Base-by-base conservation (phyloP, 2,888 invertebrate genomes). In the Hypsopygia costalis region DNA sequence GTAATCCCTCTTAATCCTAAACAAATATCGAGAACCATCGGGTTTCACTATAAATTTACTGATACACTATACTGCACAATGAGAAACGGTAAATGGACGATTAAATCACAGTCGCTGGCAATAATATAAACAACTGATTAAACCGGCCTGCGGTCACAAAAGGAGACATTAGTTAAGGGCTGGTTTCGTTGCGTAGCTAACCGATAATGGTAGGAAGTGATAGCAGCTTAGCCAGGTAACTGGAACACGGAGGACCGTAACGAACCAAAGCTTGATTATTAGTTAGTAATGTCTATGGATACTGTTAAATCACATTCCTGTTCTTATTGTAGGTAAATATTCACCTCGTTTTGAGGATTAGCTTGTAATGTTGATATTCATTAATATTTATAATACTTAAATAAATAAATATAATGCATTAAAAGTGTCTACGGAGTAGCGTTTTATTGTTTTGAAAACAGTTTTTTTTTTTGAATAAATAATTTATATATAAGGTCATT, bases 71-170 rank as follows among this genome's bases (percentile, higher is more conserved):
- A 30, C 36, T 30, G 21, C 22, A 85, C 81, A 85, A 81, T 79
- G 77, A 74, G 74, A 63, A 86, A 86, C 85, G 79, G 85, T 86
- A 81, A 81, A 80, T 58, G 52, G 65, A 73, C 71, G 82, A 83
- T 86, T 78, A 83, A 75, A 87, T 87, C 76, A 66, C 66, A 58
- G 63, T 87, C 76, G 68, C 66, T 58, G 63, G 76, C 75, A 86
- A 85, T 86, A 86, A 83, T 83, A 85, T 86, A 86, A 83, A 81
- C 83, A 83, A 85, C 82, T 80, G 83, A 86, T 86, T 83, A 82
- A 78, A 78, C 76, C 71, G 67, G 74, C 70, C 69, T 55, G 62
- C 68, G 77, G 76, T 81, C 76, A 82, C 85, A 86, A 86, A 85
- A 83, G 85, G 81, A 85, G 81, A 83, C 85, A 86, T 83, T 81